Percentiles rank a stretch among this genome's conserved stretches.
phyloP scores from a whole-genome alignment of 2,113 vertebrate genomes.

The Himantopus leucocephalus region DNA sequence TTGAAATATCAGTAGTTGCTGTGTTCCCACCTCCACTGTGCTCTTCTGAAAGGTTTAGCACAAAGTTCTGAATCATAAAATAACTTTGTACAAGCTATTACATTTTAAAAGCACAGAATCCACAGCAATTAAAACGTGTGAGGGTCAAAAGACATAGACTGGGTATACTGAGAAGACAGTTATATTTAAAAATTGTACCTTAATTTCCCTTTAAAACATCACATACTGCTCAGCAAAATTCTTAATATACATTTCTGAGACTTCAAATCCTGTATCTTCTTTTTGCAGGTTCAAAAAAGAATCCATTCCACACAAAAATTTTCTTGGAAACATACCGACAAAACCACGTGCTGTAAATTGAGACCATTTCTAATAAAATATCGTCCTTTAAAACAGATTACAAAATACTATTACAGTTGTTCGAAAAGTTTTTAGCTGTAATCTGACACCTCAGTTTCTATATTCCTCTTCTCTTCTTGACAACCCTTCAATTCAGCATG shows the following conservation, averaged over 20 bases:
- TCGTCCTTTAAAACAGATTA: slow-evolving; percentile 21
- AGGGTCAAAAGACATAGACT: background rate
- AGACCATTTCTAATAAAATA: slow-evolving; percentile 57
- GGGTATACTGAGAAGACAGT: background rate
- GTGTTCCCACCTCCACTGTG: background rate
- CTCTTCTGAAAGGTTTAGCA: background rate
- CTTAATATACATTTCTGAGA: background rate
- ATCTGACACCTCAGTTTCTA: slow-evolving; percentile 20
- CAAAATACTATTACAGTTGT: slow-evolving; percentile 34
- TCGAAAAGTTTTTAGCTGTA: slow-evolving; percentile 21
- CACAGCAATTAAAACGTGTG: background rate
- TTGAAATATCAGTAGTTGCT: background rate
- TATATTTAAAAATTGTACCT: background rate
- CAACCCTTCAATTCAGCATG: slow-evolving; percentile 79
- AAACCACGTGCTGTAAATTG: background rate
- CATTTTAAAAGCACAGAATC: background rate
- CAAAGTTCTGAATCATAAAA: background rate
- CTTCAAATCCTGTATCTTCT: background rate
- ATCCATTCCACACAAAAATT: background rate
- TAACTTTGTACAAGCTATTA: background rate
- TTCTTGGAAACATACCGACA: background rate
- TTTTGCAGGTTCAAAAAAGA: background rate
- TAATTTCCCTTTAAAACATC: slow-evolving; percentile 10
- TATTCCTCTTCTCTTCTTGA: slow-evolving; percentile 14
- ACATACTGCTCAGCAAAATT: background rate